These are phyloP conservation scores for Drosophila borealis DNA, from an alignment of 2,888 invertebrate genomes.

Conservation along the genomic window DNA sequence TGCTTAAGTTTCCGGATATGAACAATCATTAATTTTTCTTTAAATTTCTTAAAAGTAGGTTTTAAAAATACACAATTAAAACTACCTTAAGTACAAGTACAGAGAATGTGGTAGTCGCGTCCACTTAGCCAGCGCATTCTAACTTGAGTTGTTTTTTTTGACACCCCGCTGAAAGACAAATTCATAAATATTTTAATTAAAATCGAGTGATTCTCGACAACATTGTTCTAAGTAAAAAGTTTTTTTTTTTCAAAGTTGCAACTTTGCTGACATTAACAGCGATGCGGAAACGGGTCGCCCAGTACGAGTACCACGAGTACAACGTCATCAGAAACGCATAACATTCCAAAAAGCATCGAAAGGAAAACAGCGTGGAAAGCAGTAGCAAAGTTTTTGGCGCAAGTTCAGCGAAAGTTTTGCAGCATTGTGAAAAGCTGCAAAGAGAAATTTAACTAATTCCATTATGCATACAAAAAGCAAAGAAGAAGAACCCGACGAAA, in stretches of 20 bases:
- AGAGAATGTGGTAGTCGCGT: conserved; percentile 10
- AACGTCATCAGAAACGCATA: conserved; percentile 79
- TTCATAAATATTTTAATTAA: conserved; percentile 80
- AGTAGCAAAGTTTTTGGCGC: conserved; percentile 61
- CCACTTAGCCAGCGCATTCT: neutral
- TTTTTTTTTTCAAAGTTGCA: conserved; percentile 61
- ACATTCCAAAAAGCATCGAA: conserved; percentile 56
- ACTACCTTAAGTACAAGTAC: neutral
- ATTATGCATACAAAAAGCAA: conserved; percentile 67
- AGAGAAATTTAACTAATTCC: conserved; percentile 77
- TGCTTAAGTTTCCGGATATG: no score
- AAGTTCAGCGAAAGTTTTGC: conserved; percentile 58
- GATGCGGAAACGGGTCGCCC: conserved; percentile 31
- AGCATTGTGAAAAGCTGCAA: conserved; percentile 54
- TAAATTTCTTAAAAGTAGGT: no score
- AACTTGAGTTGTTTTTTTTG: neutral
- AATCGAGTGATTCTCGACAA: conserved; percentile 66
- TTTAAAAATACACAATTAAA: no score
- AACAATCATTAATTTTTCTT: no score
- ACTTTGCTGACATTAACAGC: conserved; percentile 57
- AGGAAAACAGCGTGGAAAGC: conserved; percentile 31
- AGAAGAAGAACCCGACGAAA: conserved; percentile 2
- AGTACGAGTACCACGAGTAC: conserved; percentile 20
- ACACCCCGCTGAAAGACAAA: conserved; percentile 43
- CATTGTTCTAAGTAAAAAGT: conserved; percentile 75